Conservation (phyloP, 2,797 vertebrate species). For the Tiaroga cobitis region DNA sequence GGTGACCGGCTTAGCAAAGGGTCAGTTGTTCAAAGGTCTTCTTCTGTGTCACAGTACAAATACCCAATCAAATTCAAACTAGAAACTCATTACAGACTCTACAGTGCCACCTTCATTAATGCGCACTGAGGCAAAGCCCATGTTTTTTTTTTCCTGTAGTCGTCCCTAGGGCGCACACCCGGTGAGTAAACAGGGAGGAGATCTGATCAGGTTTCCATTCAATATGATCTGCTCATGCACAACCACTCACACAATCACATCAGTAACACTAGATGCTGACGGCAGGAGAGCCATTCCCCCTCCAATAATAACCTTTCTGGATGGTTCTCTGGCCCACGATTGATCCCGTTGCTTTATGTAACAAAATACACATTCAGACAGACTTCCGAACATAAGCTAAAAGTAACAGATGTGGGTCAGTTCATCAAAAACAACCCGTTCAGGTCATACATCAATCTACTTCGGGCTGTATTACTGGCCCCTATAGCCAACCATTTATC, state of each 20-base stretch:
- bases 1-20: neutral
- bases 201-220: constrained; percentile 38
- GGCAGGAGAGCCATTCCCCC: neutral
- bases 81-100: constrained; percentile 1
- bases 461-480: neutral
- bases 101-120: neutral
- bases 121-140: constrained; percentile 8
- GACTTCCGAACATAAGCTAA: neutral
- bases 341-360: constrained; percentile 26
- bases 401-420: constrained; percentile 11
- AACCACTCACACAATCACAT: constrained; percentile 39
- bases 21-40: neutral
- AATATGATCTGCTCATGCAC: constrained; percentile 23
- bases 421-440: neutral
- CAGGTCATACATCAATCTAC: neutral
- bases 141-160: constrained; percentile 46
- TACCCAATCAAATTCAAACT: neutral
- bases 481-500: neutral
- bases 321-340: constrained; percentile 6
- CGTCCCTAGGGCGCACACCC: constrained; percentile 10
- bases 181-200: constrained; percentile 23
- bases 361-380: constrained; percentile 7
- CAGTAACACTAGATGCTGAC: constrained; percentile 42
- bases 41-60: neutral
- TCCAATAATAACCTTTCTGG: constrained; percentile 32